Conservation (phyloP, 1,140 invertebrate species). For the Drosophila santomea region DNA sequence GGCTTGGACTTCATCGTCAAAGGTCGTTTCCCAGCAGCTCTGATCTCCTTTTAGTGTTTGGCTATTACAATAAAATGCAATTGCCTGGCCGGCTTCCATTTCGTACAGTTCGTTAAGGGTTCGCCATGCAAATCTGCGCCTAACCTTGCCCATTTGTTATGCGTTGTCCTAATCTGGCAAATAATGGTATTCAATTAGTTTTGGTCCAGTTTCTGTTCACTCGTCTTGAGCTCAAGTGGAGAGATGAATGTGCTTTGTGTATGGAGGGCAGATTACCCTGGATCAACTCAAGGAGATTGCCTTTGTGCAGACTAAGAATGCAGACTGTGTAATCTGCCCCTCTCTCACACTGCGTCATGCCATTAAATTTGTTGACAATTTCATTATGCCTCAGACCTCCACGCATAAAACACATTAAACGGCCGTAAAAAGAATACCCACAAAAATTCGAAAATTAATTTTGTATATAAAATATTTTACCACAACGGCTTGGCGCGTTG, state of each 20-base stretch:
- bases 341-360: slow-evolving; percentile 14
- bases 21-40: slow-evolving; percentile 64
- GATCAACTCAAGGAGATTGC: slow-evolving; percentile 41
- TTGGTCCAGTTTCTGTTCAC: slow-evolving; percentile 69
- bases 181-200: slow-evolving; percentile 80
- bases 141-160: slow-evolving; percentile 78
- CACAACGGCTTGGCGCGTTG: slow-evolving; percentile 47
- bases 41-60: slow-evolving; percentile 34
- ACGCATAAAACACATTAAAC: slow-evolving; percentile 57
- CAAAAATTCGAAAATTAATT: slow-evolving; percentile 62
- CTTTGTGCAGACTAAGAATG: slow-evolving; percentile 4
- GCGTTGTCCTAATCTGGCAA: slow-evolving; percentile 69
- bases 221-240: slow-evolving; percentile 35
- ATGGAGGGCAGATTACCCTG: slow-evolving; percentile 35
- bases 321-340: slow-evolving; percentile 5
- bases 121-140: slow-evolving; percentile 69
- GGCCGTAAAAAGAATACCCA: slow-evolving; percentile 50
- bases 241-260: slow-evolving; percentile 37
- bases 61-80: slow-evolving; percentile 75
- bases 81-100: slow-evolving; percentile 67
- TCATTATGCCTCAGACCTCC: slow-evolving; percentile 36
- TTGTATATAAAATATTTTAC: slow-evolving; percentile 66
- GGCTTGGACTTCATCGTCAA: slow-evolving; percentile 56
- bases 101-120: slow-evolving; percentile 68
- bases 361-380: slow-evolving; percentile 68